These are phyloP conservation scores for Unio delphinus DNA, from an alignment of 2,888 invertebrate genomes.

Conservation along the genomic window DNA sequence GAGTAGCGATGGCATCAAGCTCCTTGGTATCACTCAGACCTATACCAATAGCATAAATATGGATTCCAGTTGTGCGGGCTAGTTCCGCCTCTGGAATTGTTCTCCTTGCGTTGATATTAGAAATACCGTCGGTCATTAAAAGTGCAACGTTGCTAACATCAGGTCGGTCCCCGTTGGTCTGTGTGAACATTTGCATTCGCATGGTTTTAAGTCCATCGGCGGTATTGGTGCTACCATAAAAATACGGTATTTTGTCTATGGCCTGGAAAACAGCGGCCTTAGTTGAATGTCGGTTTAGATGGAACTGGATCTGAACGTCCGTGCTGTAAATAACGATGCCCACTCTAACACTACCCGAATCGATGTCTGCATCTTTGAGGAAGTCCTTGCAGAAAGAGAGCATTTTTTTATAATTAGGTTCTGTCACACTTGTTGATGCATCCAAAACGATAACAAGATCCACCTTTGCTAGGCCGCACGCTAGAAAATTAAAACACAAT, in stretches of 20 bases:
- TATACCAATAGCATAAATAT: constrained; percentile 38
- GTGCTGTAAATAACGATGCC: constrained; percentile 47
- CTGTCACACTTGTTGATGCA: no score
- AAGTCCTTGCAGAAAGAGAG: constrained; percentile 31
- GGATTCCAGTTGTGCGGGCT: constrained; percentile 21
- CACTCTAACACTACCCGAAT: constrained; percentile 43
- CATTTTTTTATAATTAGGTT: constrained; percentile 46
- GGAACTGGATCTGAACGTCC: constrained; percentile 30
- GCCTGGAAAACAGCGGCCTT: constrained; percentile 45
- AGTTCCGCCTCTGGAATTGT: constrained; percentile 57
- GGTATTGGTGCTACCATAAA: constrained; percentile 63
- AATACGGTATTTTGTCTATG: constrained; percentile 49
- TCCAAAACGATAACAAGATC: no score
- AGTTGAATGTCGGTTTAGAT: constrained; percentile 39
- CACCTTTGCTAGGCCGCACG: no score
- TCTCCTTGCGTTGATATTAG: constrained; percentile 57
- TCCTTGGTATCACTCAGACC: constrained; percentile 51
- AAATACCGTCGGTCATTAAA: constrained; percentile 62
- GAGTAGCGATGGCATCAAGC: constrained; percentile 51
- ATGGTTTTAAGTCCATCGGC: constrained; percentile 59
- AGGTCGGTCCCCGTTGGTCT: constrained; percentile 55
- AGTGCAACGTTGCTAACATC: constrained; percentile 54
- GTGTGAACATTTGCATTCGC: constrained; percentile 49
- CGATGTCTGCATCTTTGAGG: constrained; percentile 32
- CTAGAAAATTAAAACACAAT: constrained; percentile 13